Evolutionary conservation across 2,888 invertebrate genomes (phyloP), one percentile per base, ranked within the genome.

Genomic region (Mythimna pallens): DNA sequence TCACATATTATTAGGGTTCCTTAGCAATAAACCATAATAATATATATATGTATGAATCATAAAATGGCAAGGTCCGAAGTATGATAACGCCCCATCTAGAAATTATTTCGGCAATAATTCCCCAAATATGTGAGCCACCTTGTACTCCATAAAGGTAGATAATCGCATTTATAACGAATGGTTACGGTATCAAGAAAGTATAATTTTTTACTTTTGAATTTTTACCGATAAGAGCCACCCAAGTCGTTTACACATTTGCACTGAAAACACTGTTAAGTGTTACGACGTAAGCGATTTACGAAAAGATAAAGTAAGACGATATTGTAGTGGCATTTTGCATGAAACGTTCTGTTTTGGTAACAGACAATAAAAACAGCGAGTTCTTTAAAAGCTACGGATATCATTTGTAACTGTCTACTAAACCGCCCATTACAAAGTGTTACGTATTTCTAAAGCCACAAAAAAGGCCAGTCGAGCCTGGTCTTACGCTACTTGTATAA

Each of bases 401-500:
- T 68, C 67, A 79, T 73, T 79, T 72, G 52, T 73, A 52, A 62
- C 36, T 20, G 65, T 57, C 59, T 63, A 63, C 61, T 62, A 55
- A 64, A 55, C 58, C 59, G 43, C 20, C 59, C 34, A 73, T 73
- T 76, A 73, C 57, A 67, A 62, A 65, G 43, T 62, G 66, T 73
- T 77, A 80, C 73, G 65, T 66, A 70, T 83, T 65, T 71, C 47
- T 76, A n/a, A 65, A 40, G 66, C 65, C 69, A 81, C 57, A 75
- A 83, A 83, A 82, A 83, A 76, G 66, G 69, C 73, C 55, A 12
- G 65, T 72, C 25, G 70, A 62, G 62, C 30, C 68, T 57, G 65
- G 78, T 75, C 36, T 76, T 82, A 77, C 74, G 80, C 81, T 80
- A 76, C 83, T 86, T 81, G 80, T 80, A 50, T 76, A 76, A 83